These are phyloP conservation scores for Hirtodrosophila alboralis DNA, from an alignment of 2,888 invertebrate species.

Conservation along the genomic window DNA sequence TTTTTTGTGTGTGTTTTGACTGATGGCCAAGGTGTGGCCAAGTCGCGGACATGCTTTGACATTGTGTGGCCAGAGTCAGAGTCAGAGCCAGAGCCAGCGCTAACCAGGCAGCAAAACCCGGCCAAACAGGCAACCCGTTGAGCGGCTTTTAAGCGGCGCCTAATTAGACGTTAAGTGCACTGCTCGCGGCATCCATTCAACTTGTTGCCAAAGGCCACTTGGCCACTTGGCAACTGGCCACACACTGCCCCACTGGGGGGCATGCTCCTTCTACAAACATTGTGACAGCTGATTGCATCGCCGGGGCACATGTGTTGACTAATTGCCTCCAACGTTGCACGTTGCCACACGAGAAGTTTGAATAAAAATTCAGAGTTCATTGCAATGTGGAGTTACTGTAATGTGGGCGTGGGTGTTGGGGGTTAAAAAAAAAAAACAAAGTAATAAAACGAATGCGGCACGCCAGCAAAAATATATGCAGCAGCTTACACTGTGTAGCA, in stretches of 20 bases:
- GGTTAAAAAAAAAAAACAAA: constrained; percentile 1
- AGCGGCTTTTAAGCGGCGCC: constrained; percentile 71
- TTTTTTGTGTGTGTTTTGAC: constrained; percentile 53
- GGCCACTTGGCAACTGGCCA: constrained; percentile 12
- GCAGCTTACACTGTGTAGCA: constrained; percentile 28
- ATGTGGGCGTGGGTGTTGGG: constrained; percentile 22
- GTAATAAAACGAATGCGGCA: no score
- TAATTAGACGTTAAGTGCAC: constrained; percentile 73
- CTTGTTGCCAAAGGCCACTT: constrained; percentile 2
- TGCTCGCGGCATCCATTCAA: constrained; percentile 50
- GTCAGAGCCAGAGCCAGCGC: constrained; percentile 6
- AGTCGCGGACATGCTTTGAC: constrained; percentile 67
- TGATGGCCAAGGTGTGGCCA: constrained; percentile 73
- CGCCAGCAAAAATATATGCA: constrained; percentile 9
- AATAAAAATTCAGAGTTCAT: constrained; percentile 31
- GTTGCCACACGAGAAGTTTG: constrained; percentile 14
- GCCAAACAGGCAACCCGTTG: constrained; percentile 52
- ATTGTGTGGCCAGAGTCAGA: constrained; percentile 45
- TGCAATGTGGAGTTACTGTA: constrained; percentile 19
- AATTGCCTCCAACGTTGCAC: constrained; percentile 48
- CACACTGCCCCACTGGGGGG: constrained; percentile 14
- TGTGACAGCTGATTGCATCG: constrained; percentile 72
- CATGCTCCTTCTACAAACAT: constrained; percentile 56
- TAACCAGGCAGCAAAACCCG: constrained; percentile 1
- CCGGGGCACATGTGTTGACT: constrained; percentile 34